Percentiles rank a stretch among this genome's conserved stretches.
Evolutionary conservation across 2,113 vertebrate genomes (phyloP).

Genomic region (Rafetus swinhoei): DNA sequence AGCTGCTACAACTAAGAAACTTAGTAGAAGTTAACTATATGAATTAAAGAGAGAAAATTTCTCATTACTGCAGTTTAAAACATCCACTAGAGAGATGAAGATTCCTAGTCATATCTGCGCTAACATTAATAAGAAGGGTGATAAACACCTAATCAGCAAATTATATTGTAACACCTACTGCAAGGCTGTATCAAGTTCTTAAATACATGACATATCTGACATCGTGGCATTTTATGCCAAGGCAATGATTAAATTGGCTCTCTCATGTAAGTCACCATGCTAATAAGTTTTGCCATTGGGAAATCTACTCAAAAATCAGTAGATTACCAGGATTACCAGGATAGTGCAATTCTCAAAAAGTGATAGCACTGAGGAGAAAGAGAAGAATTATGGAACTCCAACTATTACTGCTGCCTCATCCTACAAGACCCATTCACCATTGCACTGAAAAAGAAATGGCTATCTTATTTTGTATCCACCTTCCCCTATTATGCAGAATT

Average conservation of each 20-base stretch:
- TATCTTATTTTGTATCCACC: rapidly evolving
- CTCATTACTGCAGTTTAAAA: slow-evolving; percentile 28
- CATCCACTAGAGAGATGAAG: not conserved
- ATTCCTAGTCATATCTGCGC: not conserved
- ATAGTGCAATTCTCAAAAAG: not conserved
- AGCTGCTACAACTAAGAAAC: not conserved
- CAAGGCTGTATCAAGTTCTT: slow-evolving; percentile 26
- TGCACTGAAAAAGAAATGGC: not conserved
- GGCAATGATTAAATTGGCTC: slow-evolving; percentile 1
- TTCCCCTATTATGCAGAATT: not conserved
- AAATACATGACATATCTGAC: not conserved
- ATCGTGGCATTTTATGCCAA: slow-evolving; percentile 4
- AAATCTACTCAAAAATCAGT: not conserved
- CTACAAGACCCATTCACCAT: rapidly evolving
- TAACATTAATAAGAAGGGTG: slow-evolving; percentile 30
- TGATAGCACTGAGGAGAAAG: not conserved
- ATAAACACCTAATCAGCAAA: slow-evolving; percentile 23
- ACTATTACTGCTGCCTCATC: not conserved
- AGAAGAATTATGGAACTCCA: not conserved
- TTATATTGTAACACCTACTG: slow-evolving; percentile 17
- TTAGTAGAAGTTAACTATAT: not conserved
- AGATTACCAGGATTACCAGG: not conserved
- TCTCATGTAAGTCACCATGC: not conserved
- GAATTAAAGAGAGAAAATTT: not conserved
- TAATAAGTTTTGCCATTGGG: not conserved